Conservation (phyloP, 2,113 vertebrate genomes). For the Oryzias javanicus region DNA sequence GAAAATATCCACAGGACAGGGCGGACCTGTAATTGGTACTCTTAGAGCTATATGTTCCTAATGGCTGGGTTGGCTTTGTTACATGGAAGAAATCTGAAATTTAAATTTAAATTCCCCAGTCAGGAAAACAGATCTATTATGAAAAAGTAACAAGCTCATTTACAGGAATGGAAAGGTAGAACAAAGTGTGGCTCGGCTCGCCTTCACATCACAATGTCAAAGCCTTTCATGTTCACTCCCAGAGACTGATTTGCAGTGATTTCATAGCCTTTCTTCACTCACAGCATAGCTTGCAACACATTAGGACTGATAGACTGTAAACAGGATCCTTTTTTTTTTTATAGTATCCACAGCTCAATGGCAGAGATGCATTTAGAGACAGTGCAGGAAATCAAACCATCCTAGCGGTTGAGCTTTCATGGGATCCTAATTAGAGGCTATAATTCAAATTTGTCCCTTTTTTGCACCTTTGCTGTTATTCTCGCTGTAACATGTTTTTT, state of each 20-base stretch:
- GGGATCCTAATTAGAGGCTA: constrained; percentile 28
- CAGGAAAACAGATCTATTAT: constrained; percentile 62
- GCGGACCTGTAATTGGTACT: constrained; percentile 50
- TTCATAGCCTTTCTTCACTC: constrained; percentile 54
- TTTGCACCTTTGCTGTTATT: constrained; percentile 30
- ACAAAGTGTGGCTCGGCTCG: constrained; percentile 56
- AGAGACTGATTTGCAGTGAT: constrained; percentile 66
- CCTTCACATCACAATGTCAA: constrained; percentile 47
- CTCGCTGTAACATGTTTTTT: constrained; percentile 10
- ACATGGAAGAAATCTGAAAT: constrained; percentile 42
- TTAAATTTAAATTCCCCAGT: constrained; percentile 31
- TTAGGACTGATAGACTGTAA: constrained; percentile 60
- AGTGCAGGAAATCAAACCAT: constrained; percentile 21
- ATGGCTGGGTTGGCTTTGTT: constrained; percentile 53
- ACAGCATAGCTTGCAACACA: constrained; percentile 59
- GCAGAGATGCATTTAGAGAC: constrained; percentile 36
- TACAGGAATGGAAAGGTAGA: constrained; percentile 57
- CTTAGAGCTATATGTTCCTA: constrained; percentile 45
- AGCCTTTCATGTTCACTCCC: constrained; percentile 60
- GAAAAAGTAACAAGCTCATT: constrained; percentile 70
- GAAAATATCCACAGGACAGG: constrained; percentile 44
- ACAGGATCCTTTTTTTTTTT: constrained; percentile 44
- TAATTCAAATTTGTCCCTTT: constrained; percentile 16
- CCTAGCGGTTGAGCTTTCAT: constrained; percentile 22
- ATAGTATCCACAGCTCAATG: constrained; percentile 24